Conservation (phyloP, 1,140 invertebrate species). For the Triops cancriformis region DNA sequence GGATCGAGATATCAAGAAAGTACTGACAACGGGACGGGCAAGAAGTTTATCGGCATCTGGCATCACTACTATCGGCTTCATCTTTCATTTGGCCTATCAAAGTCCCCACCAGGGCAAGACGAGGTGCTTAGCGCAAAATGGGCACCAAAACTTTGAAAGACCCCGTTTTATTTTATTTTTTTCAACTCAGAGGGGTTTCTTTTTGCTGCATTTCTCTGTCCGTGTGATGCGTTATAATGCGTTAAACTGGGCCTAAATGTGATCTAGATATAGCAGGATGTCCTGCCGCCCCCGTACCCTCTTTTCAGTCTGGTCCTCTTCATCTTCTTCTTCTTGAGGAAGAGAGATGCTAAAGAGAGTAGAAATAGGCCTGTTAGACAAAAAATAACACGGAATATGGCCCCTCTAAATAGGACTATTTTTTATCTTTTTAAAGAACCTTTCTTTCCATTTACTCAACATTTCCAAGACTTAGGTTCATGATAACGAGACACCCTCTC, state of each 20-base stretch:
- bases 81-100: neutral
- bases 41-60: constrained; percentile 4
- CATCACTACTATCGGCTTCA: neutral
- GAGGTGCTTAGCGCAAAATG: neutral
- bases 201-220: neutral
- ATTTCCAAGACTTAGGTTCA: neutral
- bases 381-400: neutral
- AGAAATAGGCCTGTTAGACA: too few relatives aligned
- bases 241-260: neutral
- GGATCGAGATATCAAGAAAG: neutral
- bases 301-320: too few relatives aligned
- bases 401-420: neutral
- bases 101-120: neutral
- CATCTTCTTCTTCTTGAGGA: too few relatives aligned
- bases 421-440: neutral
- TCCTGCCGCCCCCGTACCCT: too few relatives aligned
- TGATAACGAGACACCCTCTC: constrained; percentile 4
- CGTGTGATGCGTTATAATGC: neutral
- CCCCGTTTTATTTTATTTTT: neutral
- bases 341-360: too few relatives aligned
- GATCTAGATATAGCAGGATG: too few relatives aligned
- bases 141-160: neutral
- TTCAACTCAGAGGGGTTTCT: neutral
- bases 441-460: neutral
- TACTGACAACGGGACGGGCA: neutral